Evolutionary conservation across 2,113 vertebrate species (phyloP).

Genomic region (Zosterops hypoxanthus): DNA sequence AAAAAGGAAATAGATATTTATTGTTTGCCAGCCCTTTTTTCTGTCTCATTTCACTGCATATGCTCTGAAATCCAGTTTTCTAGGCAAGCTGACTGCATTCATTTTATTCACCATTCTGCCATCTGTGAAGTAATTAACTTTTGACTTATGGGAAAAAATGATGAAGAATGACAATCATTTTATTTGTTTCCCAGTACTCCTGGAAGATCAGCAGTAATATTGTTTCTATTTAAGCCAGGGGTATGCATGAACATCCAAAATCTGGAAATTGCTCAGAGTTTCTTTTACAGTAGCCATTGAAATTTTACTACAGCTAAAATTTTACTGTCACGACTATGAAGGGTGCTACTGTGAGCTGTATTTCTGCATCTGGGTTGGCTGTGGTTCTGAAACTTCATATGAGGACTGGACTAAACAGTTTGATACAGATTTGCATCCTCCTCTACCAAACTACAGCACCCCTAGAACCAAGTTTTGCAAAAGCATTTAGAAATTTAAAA

Average conservation of each 20-base stretch:
- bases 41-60: conserved; percentile 64
- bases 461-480: background rate
- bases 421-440: background rate
- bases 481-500: background rate
- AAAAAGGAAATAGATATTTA: conserved; percentile 53
- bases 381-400: background rate
- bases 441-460: background rate
- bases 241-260: background rate
- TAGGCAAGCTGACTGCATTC: conserved; percentile 52
- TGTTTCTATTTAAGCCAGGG: background rate
- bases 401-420: background rate
- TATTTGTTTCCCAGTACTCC: conserved; percentile 25
- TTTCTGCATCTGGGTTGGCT: background rate
- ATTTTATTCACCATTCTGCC: conserved; percentile 67
- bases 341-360: background rate
- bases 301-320: background rate
- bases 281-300: background rate
- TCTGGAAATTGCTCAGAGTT: background rate
- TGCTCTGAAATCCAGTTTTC: conserved; percentile 65
- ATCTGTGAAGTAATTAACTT: conserved; percentile 88
- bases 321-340: background rate
- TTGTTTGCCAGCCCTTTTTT: conserved; percentile 53
- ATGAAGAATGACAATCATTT: conserved; percentile 40
- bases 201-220: conserved; percentile 24
- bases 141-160: conserved; percentile 71